Conservation (phyloP, 2,888 invertebrate genomes). For the Notocelia uddmanniana region DNA sequence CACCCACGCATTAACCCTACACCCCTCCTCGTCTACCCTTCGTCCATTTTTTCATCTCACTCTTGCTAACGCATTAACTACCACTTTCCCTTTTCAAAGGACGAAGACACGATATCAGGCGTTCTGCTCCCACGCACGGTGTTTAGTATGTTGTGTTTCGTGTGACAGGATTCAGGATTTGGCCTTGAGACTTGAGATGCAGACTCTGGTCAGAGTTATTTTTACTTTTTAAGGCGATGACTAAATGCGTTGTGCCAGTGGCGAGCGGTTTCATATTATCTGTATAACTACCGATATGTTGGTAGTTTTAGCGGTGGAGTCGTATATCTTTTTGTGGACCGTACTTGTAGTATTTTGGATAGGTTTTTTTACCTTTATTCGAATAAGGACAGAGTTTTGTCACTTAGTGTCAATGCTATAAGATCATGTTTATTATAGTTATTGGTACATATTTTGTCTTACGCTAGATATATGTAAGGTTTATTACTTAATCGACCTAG, state of each 20-base stretch:
- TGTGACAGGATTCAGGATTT: constrained; percentile 74
- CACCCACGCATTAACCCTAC: constrained; percentile 49
- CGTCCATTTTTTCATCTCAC: constrained; percentile 83
- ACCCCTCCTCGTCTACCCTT: constrained; percentile 69
- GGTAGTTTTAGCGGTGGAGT: constrained; percentile 20
- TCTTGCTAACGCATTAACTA: constrained; percentile 77
- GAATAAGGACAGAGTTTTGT: too few relatives aligned
- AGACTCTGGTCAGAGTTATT: constrained; percentile 79
- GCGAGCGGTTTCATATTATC: constrained; percentile 54
- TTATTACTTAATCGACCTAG: too few relatives aligned
- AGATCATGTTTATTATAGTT: too few relatives aligned
- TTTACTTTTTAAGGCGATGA: constrained; percentile 85
- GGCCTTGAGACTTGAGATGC: constrained; percentile 82
- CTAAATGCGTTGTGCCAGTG: constrained; percentile 79
- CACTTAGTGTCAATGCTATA: too few relatives aligned
- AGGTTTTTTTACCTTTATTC: too few relatives aligned
- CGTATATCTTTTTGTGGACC: not conserved
- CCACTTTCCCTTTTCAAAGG: constrained; percentile 86
- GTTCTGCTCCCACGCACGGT: constrained; percentile 55
- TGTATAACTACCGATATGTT: constrained; percentile 32
- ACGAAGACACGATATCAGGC: constrained; percentile 74
- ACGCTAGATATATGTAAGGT: too few relatives aligned
- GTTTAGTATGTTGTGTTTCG: constrained; percentile 56
- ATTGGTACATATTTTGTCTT: too few relatives aligned
- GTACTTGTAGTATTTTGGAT: constrained; percentile 6